Evolutionary conservation across 1,140 invertebrate genomes (phyloP).

Genomic region (Drosophila cardini): DNA sequence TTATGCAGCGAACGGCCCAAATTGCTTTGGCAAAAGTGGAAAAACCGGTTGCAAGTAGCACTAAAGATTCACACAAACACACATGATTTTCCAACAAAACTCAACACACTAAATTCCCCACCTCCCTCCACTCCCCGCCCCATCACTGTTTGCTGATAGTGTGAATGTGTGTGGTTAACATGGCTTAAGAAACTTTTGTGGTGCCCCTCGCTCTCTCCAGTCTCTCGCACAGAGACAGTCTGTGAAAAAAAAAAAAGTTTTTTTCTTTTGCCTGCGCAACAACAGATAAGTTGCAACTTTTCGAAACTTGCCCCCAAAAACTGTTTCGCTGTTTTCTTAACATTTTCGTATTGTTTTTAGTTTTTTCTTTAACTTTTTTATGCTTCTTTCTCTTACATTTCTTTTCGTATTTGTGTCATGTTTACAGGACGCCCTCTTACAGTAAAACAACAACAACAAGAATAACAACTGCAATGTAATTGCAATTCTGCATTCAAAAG

Average conservation of each 20-base stretch:
- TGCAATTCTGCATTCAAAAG: constrained; percentile 20
- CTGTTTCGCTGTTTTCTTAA: constrained; percentile 57
- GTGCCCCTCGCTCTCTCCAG: background rate
- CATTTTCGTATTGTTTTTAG: constrained; percentile 38
- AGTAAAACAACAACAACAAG: constrained; percentile 8
- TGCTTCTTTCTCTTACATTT: constrained; percentile 1
- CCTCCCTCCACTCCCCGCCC: background rate
- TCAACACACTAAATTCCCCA: no score
- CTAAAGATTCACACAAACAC: constrained; percentile 46
- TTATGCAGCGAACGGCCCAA: constrained; percentile 61
- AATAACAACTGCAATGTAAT: constrained; percentile 19
- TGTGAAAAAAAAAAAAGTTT: constrained; percentile 10
- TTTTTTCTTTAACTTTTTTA: background rate
- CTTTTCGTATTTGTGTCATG: constrained; percentile 43
- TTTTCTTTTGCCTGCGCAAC: constrained; percentile 35
- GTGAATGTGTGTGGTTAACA: constrained; percentile 79
- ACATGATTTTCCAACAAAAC: constrained; percentile 40
- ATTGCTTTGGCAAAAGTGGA: constrained; percentile 82
- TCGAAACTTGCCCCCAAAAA: constrained; percentile 71
- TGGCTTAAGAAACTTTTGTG: constrained; percentile 80
- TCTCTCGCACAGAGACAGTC: background rate
- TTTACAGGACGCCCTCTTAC: constrained; percentile 54
- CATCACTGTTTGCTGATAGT: constrained; percentile 42
- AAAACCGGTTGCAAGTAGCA: constrained; percentile 75
- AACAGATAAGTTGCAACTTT: constrained; percentile 82